Conservation (phyloP, 1,140 invertebrate species). For the Drosophila nasuta region DNA sequence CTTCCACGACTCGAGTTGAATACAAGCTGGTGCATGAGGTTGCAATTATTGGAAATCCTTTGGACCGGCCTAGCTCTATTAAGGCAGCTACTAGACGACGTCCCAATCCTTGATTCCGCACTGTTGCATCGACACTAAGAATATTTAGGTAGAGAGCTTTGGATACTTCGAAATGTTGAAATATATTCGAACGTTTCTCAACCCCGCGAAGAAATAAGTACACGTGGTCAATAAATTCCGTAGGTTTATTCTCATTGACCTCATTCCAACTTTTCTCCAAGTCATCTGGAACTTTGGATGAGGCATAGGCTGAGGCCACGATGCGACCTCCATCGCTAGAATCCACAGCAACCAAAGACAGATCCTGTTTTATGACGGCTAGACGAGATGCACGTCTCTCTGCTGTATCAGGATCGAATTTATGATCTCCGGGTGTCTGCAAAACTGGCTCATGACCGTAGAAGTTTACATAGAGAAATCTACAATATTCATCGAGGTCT, state of each 20-base stretch:
- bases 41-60: slow-evolving; percentile 43
- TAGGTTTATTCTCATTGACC: slow-evolving; percentile 40
- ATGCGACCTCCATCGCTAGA: slow-evolving; percentile 28
- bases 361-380: slow-evolving; percentile 41
- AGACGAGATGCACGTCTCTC: slow-evolving; percentile 34
- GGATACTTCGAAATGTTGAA: slow-evolving; percentile 38
- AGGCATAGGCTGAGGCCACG: slow-evolving; percentile 52
- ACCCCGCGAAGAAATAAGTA: slow-evolving; percentile 40
- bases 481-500: slow-evolving; percentile 38
- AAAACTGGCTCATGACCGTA: slow-evolving; percentile 5
- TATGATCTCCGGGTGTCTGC: slow-evolving; percentile 28
- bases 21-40: slow-evolving; percentile 57
- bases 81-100: slow-evolving; percentile 41
- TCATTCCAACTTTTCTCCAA: slow-evolving; percentile 52
- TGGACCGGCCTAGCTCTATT: slow-evolving; percentile 43
- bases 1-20: slow-evolving; percentile 42
- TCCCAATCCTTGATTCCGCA: slow-evolving; percentile 55
- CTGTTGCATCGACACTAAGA: slow-evolving; percentile 38
- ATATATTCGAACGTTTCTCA: slow-evolving; percentile 48
- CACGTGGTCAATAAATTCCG: background rate
- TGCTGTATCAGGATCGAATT: background rate
- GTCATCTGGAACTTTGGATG: slow-evolving; percentile 37
- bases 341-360: slow-evolving; percentile 61
- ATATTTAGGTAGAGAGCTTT: slow-evolving; percentile 58
- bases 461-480: slow-evolving; percentile 46